Evolutionary conservation across 2,888 invertebrate species (phyloP), one percentile per base, ranked within the genome.

Genomic region (Lithophane socia): DNA sequence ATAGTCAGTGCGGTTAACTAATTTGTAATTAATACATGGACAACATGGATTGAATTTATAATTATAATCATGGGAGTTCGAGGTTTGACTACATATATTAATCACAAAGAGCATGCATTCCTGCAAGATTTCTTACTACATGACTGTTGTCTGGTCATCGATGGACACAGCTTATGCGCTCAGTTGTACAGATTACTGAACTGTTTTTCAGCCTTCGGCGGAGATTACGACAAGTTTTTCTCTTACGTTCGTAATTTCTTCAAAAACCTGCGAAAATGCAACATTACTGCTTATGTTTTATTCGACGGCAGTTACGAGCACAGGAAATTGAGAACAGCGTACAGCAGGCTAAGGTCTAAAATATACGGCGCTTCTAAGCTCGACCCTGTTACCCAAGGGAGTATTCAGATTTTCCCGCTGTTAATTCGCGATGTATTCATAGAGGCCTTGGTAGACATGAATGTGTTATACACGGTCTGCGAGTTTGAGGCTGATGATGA

Each of bases 401-500:
- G 93, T 54, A 88, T 96, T 18, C 97, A 97, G 72, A 97, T 98
- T n/a, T 98, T 99, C 89, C 99, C 99, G 0, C 92, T 98, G 42
- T 95, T 99, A 77, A 93, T 98, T 66, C 97, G 98, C 73, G 98
- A 98, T 88, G 97, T 98, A 0, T 99, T 99, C 89, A 97, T 97
- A 74, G 97, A 98, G 91, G 97, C 98, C 0, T 94, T 98, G 2
- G 90, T 91, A 7, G 97, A 98, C 86, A 97, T 98, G 90, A 96
- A 97, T 12, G 95, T 99, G 13, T 97, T 97, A 16, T 97, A 97
- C 81, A 98, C 98, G 66, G 97, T 98, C 72, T 98, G 98, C 90
- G 97, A 98, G 86, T 99, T 98, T 93, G 99, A 99, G 94, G 99
- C 99, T 2, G 99, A 99, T 92, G 98, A 98, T 86, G 98, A 99